Evolutionary conservation across 2,113 vertebrate species (phyloP).

Genomic region (Onychostruthus taczanowskii): DNA sequence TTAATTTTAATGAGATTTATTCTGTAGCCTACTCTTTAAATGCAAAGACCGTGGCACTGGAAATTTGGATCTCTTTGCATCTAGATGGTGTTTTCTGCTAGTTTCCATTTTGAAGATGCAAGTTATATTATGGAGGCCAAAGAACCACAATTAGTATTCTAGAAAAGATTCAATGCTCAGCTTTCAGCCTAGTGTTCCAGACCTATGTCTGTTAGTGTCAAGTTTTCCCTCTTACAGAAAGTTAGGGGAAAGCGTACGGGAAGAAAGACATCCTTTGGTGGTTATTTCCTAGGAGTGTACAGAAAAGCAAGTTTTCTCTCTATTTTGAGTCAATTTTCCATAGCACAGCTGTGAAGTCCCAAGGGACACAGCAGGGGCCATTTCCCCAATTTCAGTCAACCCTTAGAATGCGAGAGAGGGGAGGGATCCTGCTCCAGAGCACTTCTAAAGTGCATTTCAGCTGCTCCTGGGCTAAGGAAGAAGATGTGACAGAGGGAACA

Average conservation of each 20-base stretch:
- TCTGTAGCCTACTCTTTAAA: not conserved
- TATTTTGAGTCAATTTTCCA: not conserved
- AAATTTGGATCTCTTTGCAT: not conserved
- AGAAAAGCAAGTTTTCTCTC: not conserved
- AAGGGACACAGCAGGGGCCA: not conserved
- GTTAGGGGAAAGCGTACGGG: not conserved
- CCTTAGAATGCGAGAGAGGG: not conserved
- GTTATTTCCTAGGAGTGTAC: not conserved
- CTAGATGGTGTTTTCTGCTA: not conserved
- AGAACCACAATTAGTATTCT: not conserved
- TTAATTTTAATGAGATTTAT: not conserved
- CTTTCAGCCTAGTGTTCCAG: not conserved
- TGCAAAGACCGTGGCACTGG: not conserved
- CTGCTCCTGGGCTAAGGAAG: not conserved
- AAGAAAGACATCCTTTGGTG: not conserved
- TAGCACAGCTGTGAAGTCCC: not conserved
- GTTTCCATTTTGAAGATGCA: not conserved
- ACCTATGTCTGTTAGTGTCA: rapidly evolving
- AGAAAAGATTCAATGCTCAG: not conserved
- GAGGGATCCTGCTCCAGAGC: not conserved
- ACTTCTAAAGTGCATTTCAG: not conserved
- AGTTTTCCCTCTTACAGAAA: not conserved
- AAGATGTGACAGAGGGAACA: not conserved
- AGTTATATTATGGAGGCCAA: not conserved
- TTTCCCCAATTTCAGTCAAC: not conserved